Evolutionary conservation across 2,888 invertebrate genomes (phyloP).

Genomic region (Eupithecia tripunctaria): DNA sequence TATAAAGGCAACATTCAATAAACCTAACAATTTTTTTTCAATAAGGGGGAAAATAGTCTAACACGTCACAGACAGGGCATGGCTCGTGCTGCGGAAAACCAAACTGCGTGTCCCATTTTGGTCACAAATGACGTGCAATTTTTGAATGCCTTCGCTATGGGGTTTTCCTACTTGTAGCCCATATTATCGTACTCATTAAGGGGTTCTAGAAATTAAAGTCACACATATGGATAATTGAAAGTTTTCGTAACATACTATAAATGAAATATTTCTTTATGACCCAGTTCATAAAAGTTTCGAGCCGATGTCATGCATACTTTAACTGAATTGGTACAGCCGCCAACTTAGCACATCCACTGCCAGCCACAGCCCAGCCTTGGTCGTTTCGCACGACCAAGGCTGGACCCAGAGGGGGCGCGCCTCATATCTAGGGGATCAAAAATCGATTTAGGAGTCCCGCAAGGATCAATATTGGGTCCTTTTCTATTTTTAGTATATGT

Average conservation of each 20-base stretch:
- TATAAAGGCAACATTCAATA: not conserved
- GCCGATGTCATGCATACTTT: not conserved
- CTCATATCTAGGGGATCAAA: not conserved
- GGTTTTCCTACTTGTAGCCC: not conserved
- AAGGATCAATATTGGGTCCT: too few relatives aligned
- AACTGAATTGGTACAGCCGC: not conserved
- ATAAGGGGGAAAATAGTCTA: not conserved
- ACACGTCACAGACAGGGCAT: not conserved
- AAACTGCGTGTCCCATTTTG: conserved; percentile 3
- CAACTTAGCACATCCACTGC: not conserved
- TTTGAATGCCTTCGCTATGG: not conserved
- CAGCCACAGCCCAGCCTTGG: not conserved
- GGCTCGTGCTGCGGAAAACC: not conserved
- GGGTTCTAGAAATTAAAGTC: not conserved
- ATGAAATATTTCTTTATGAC: not conserved
- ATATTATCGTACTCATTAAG: not conserved
- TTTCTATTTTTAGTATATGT: too few relatives aligned
- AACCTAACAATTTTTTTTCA: not conserved
- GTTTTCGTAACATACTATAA: not conserved
- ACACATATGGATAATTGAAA: not conserved
- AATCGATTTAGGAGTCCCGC: too few relatives aligned
- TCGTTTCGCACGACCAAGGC: too few relatives aligned
- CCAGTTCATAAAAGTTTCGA: not conserved
- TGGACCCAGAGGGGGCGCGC: not conserved
- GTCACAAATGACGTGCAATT: conserved; percentile 1